Conservation (phyloP, 2,888 invertebrate species). For the Tanytarsus gracilentus region DNA sequence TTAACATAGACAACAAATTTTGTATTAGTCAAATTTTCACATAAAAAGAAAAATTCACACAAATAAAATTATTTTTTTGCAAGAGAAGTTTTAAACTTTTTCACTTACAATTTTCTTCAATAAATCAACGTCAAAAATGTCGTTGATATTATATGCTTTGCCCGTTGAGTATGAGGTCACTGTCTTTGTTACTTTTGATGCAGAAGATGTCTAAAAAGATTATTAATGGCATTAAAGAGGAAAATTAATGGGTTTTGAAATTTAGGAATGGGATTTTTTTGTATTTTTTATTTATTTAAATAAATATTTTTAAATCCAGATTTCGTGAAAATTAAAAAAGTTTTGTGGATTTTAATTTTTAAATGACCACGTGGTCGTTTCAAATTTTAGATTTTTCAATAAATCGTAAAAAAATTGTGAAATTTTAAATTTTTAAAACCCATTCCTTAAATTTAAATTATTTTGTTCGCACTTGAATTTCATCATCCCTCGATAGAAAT, state of each 20-base stretch:
- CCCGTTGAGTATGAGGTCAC: constrained; percentile 41
- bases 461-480: constrained; percentile 1
- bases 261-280: too few relatives aligned
- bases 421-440: too few relatives aligned
- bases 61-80: constrained; percentile 3
- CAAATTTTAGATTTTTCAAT: too few relatives aligned
- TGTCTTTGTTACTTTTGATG: constrained; percentile 38
- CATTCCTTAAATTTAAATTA: too few relatives aligned
- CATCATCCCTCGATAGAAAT: neutral
- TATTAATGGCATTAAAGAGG: neutral
- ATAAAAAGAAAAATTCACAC: neutral
- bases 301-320: neutral
- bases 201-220: constrained; percentile 19
- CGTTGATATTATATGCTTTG: constrained; percentile 55
- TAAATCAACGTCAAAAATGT: constrained; percentile 68
- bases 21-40: too few relatives aligned
- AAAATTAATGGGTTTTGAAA: too few relatives aligned
- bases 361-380: too few relatives aligned
- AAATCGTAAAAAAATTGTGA: too few relatives aligned
- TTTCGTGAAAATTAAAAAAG: too few relatives aligned
- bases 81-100: constrained; percentile 11
- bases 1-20: neutral
- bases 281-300: too few relatives aligned
- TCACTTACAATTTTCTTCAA: constrained; percentile 59
- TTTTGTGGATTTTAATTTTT: too few relatives aligned